Evolutionary conservation across 2,797 vertebrate genomes (phyloP).

Genomic region (Sternarchorhynchus goeldii): DNA sequence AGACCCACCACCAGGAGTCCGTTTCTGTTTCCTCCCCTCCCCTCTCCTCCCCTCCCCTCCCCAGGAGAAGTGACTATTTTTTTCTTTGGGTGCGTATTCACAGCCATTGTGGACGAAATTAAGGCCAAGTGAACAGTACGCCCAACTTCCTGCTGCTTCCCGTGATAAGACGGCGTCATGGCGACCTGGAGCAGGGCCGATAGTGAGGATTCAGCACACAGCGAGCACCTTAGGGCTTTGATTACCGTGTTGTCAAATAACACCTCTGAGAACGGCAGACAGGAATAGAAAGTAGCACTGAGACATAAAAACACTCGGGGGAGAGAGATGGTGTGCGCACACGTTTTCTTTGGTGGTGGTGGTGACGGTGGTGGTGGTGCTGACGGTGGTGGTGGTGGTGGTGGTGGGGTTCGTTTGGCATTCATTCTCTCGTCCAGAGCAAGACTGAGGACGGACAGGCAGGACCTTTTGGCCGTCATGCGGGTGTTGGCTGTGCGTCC

Average conservation of each 20-base stretch:
- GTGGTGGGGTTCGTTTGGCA: too few relatives aligned
- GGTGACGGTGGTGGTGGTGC: too few relatives aligned
- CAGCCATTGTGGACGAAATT: constrained; percentile 75
- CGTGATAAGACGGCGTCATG: constrained; percentile 73
- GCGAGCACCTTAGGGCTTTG: constrained; percentile 71
- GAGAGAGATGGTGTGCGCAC: constrained; percentile 66
- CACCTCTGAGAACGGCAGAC: constrained; percentile 65
- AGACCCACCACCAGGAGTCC: constrained; percentile 40
- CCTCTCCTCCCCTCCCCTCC: constrained; percentile 7
- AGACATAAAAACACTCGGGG: constrained; percentile 63
- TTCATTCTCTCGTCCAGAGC: too few relatives aligned
- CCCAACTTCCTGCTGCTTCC: constrained; percentile 66
- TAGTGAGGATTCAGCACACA: constrained; percentile 75
- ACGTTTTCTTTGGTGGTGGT: constrained; percentile 8
- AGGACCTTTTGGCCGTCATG: background rate
- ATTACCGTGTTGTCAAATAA: constrained; percentile 67
- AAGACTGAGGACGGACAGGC: too few relatives aligned
- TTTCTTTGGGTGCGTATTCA: constrained; percentile 63
- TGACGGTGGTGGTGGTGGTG: too few relatives aligned
- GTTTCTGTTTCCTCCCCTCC: constrained; percentile 2
- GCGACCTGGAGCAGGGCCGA: constrained; percentile 72
- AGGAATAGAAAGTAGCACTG: constrained; percentile 59
- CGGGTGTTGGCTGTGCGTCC: background rate
- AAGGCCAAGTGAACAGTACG: constrained; percentile 70
- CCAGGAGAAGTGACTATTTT: too few relatives aligned